These are phyloP conservation scores for Chrysogorgia sp. DNA, from an alignment of 92 coral and sea anemone species.

Conservation along the genomic window DNA sequence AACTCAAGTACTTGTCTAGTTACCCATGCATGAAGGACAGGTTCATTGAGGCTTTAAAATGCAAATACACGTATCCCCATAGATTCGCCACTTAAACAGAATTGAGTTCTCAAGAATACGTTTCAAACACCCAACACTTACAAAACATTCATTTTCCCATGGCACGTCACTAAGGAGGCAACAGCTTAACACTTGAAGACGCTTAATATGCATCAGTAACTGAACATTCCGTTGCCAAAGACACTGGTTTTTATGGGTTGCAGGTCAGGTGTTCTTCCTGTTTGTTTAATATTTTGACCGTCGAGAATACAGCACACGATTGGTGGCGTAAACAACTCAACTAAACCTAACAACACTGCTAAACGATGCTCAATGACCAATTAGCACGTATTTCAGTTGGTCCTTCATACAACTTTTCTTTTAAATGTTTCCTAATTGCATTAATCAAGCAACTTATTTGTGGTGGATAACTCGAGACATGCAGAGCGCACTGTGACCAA, in stretches of 20 bases:
- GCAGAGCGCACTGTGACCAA: too few species aligned
- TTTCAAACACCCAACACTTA: too few species aligned
- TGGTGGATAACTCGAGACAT: not conserved
- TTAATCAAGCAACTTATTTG: slow-evolving; percentile 26
- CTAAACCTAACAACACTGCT: slow-evolving; percentile 31
- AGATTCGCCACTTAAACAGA: not conserved
- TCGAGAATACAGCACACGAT: not conserved
- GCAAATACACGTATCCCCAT: not conserved
- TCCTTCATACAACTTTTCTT: slow-evolving; percentile 39
- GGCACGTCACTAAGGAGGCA: too few species aligned
- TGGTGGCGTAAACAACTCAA: slow-evolving; percentile 33
- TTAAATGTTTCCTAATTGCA: slow-evolving; percentile 50
- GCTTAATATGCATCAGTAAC: too few species aligned
- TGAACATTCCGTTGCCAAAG: too few species aligned
- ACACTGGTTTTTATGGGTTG: too few species aligned
- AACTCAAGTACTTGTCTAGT: not conserved
- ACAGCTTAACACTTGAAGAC: too few species aligned
- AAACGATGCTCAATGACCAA: slow-evolving; percentile 47
- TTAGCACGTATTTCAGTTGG: slow-evolving; percentile 44
- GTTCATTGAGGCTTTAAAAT: not conserved
- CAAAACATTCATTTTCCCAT: not conserved
- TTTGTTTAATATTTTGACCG: slow-evolving; percentile 4
- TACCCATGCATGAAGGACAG: not conserved
- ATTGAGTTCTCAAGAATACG: not conserved
- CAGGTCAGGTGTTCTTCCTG: too few species aligned